Percentiles rank a stretch among this genome's conserved stretches.
These are phyloP conservation scores for Campaea margaritaria DNA, from an alignment of 2,888 invertebrate species.

Conservation along the genomic window DNA sequence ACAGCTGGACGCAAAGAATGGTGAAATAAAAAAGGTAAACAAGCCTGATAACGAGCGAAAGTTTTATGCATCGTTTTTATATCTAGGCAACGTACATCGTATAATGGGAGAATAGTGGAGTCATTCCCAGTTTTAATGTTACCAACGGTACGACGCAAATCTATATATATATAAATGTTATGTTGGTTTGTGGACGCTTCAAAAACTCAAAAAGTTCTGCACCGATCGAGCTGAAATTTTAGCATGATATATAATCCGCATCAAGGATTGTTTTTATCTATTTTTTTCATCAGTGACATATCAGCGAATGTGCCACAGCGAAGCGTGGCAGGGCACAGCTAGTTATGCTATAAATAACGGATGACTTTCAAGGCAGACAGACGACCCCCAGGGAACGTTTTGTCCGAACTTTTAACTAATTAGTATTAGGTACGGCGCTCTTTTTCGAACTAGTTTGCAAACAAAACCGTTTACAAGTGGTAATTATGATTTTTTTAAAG, in stretches of 20 bases:
- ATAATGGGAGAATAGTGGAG: slow-evolving; percentile 21
- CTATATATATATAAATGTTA: no score
- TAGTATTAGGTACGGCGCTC: slow-evolving; percentile 23
- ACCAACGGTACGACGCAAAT: no score
- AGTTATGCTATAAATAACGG: slow-evolving; percentile 50
- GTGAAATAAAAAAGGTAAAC: slow-evolving; percentile 40
- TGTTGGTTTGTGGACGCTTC: no score
- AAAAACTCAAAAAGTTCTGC: no score
- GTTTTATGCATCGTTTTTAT: slow-evolving; percentile 27
- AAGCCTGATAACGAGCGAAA: slow-evolving; percentile 39
- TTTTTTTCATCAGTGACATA: no score
- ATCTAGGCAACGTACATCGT: slow-evolving; percentile 11
- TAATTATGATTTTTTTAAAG: slow-evolving; percentile 19
- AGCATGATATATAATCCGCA: no score
- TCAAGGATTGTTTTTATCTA: no score
- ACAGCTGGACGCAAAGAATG: slow-evolving; percentile 35
- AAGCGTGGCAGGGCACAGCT: no score
- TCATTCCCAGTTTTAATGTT: slow-evolving; percentile 25
- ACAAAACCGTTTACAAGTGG: slow-evolving; percentile 13
- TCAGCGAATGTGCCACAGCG: no score
- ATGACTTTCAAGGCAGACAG: slow-evolving; percentile 42
- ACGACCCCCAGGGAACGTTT: slow-evolving; percentile 31
- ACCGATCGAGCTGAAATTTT: no score
- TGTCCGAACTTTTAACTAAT: slow-evolving; percentile 45
- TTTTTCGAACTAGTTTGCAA: slow-evolving; percentile 2